phyloP scores from a whole-genome alignment of 2,797 vertebrate genomes.

The Pelochelys cantorii region DNA sequence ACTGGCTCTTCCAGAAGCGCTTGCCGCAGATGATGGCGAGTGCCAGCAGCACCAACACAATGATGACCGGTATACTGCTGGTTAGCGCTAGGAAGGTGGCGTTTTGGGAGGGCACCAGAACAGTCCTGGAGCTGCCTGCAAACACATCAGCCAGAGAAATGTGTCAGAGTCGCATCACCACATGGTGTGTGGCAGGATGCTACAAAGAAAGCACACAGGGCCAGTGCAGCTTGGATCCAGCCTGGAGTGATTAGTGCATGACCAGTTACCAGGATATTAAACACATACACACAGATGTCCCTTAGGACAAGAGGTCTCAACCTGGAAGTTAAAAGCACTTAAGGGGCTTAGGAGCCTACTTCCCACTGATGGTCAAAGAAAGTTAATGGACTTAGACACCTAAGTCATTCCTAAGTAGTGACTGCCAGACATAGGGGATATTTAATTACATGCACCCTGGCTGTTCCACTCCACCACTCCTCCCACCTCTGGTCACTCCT shows the following conservation, averaged over 20 bases:
- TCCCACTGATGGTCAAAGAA: background rate
- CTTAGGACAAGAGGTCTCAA: background rate
- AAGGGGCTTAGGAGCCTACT: background rate
- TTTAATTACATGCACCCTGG: fast-evolving
- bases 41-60: conserved; percentile 74
- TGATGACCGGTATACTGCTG: conserved; percentile 76
- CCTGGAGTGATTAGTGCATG: background rate
- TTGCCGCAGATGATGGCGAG: conserved; percentile 78
- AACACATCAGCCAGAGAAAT: background rate
- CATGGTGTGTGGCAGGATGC: background rate
- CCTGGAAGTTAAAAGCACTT: background rate
- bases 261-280: background rate
- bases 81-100: conserved; percentile 75
- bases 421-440: background rate
- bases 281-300: background rate
- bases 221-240: background rate
- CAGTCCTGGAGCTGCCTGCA: conserved; percentile 76
- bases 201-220: background rate
- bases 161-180: fast-evolving
- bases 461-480: fast-evolving
- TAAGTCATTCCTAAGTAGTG: background rate
- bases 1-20: conserved; percentile 77
- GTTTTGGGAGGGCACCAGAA: conserved; percentile 64
- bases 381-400: background rate
- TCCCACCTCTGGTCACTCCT: fast-evolving